Base-by-base conservation (phyloP, 2,113 vertebrate genomes). In the Grammomys dolichurus region DNA sequence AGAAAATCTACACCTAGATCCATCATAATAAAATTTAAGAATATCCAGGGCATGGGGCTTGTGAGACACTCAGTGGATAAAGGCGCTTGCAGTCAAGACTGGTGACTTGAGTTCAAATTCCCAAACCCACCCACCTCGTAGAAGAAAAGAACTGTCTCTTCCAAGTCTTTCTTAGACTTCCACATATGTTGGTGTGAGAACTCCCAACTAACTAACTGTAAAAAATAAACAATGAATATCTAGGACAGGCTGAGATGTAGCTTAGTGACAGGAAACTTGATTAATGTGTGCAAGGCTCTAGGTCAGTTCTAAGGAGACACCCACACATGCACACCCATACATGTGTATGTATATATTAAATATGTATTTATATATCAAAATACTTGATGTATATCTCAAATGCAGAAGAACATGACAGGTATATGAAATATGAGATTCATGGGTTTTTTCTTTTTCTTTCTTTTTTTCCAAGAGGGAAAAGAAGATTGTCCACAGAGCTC, bases 11-110 rank as follows among this genome's bases (percentile, higher is more conserved):
- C 46, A 43, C 46, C 16, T 60, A 72, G 43, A 65, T 3, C 80
- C 43, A 88, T 28, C 58, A 20, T n/a, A 78, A 54, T 87, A 75
- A 84, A 93, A 87, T 85, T 58, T 63, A 81, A 91, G 60, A 60
- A 31, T 76, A 67, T 51, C 73, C 58, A 77, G 70, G 82, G 31
- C 13, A 67, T 4, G 5, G 10, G 81, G 36, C 54, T 81, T 36
- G 51, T 24, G 20, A 24, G 54, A 20, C 20, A 11, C 20, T 81
- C 54, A n/a, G 51, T 36, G 54, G 20, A 58, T 58, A 56, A 24
- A n/a, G 20, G 54, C 14, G 36, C 43, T 56, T 81, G 33, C 19
- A 16, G 51, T n/a, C 33, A 22, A 56, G 17, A 36, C 78, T n/a
- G 78, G 54, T 58, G 78, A 58, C 75, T 24, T 12, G 54, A 40